phyloP scores from a whole-genome alignment of 2,888 invertebrate species.

The Troides oblongomaculatus region DNA sequence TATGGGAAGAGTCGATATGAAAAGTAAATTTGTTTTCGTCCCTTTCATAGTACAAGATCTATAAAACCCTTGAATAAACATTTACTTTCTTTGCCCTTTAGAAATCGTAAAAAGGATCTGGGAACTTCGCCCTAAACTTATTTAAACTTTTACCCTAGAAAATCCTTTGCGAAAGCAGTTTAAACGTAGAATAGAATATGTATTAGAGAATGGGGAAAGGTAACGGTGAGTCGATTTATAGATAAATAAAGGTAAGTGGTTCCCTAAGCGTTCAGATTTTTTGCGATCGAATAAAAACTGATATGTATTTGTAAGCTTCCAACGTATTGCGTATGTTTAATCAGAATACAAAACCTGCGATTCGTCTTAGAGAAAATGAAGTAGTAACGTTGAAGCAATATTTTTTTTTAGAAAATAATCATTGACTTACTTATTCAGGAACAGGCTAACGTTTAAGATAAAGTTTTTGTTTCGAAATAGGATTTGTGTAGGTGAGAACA shows the following conservation, averaged over 20 bases:
- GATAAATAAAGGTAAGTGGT: constrained; percentile 50
- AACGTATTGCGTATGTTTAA: background rate
- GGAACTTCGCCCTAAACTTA: constrained; percentile 75
- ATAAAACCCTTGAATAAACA: constrained; percentile 78
- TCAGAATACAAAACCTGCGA: too few species aligned
- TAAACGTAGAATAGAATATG: constrained; percentile 74
- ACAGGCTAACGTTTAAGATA: too few species aligned
- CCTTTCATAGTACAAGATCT: constrained; percentile 64
- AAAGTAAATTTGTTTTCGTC: constrained; percentile 34
- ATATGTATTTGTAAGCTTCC: background rate
- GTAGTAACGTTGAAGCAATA: too few species aligned
- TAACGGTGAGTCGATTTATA: constrained; percentile 51
- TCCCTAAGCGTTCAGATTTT: constrained; percentile 33
- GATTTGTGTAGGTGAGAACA: too few species aligned
- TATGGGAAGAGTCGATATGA: constrained; percentile 22
- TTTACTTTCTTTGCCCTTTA: constrained; percentile 75
- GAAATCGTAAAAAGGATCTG: constrained; percentile 75
- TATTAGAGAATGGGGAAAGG: constrained; percentile 62
- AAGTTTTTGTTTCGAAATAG: too few species aligned
- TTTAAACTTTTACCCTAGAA: constrained; percentile 77
- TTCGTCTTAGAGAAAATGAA: too few species aligned
- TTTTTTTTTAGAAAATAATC: too few species aligned
- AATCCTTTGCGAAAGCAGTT: constrained; percentile 75
- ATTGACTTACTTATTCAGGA: too few species aligned
- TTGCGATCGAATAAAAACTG: constrained; percentile 6